These are phyloP conservation scores for Irena cyanogastra DNA, from an alignment of 2,113 vertebrate species.

Conservation along the genomic window DNA sequence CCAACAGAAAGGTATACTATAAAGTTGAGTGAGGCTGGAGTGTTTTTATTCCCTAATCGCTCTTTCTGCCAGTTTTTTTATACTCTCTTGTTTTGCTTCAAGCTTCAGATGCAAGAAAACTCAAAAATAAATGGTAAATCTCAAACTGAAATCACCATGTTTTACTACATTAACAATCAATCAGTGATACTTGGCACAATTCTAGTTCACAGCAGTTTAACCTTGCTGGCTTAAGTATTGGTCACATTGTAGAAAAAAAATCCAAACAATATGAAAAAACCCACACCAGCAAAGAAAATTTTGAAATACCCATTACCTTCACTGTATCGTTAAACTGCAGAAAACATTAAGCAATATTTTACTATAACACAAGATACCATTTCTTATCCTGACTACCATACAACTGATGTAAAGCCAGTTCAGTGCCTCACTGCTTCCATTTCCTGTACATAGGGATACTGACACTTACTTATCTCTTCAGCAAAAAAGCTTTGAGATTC, in stretches of 20 bases:
- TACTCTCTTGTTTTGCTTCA: not conserved
- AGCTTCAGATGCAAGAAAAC: not conserved
- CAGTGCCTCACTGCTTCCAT: not conserved
- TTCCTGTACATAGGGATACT: not conserved
- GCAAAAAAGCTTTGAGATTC: not conserved
- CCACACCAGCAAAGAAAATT: not conserved
- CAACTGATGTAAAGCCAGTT: not conserved
- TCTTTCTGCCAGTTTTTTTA: not conserved
- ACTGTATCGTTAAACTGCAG: not conserved
- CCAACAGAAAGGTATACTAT: conserved; percentile 24
- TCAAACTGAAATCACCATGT: not conserved
- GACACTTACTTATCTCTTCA: not conserved
- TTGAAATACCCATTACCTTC: not conserved
- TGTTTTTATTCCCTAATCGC: conserved; percentile 25
- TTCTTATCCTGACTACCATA: not conserved
- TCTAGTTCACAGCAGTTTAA: not conserved
- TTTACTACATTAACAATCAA: not conserved
- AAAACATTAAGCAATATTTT: not conserved
- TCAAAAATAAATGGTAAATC: not conserved
- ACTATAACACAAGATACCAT: not conserved
- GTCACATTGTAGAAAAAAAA: not conserved
- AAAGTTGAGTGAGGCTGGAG: not conserved
- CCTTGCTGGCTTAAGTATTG: not conserved
- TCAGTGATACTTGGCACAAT: not conserved
- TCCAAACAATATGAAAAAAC: not conserved